Conservation (phyloP, 2,113 vertebrate species). For the Amia ocellicauda region DNA sequence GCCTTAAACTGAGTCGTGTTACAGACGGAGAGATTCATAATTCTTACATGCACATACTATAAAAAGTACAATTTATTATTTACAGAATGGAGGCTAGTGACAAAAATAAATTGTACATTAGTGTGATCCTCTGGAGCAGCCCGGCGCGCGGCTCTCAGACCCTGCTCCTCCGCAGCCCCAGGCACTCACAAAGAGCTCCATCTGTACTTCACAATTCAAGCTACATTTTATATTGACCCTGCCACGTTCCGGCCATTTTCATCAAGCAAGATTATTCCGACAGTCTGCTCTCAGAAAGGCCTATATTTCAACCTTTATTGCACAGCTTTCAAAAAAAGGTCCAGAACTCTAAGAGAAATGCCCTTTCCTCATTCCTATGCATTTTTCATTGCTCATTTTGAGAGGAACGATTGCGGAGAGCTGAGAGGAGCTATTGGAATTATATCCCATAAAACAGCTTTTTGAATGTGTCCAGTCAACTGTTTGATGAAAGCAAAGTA, state of each 20-base stretch:
- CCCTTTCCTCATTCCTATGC: no score
- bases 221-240: slow-evolving; percentile 7
- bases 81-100: background rate
- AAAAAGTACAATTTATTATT: background rate
- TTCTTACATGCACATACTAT: background rate
- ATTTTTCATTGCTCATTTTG: no score
- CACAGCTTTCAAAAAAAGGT: background rate
- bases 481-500: no score
- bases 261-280: background rate
- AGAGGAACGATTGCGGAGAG: no score
- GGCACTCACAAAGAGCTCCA: slow-evolving; percentile 1
- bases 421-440: no score
- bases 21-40: background rate
- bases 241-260: background rate
- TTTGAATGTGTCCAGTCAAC: no score
- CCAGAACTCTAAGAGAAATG: no score
- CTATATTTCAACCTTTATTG: background rate
- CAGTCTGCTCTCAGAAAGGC: background rate
- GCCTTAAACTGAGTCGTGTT: background rate
- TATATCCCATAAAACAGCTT: no score
- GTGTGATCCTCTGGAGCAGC: background rate
- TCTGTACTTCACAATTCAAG: background rate
- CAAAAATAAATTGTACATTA: slow-evolving; percentile 14
- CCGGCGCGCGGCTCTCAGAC: background rate
- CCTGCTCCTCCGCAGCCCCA: background rate